Evolutionary conservation across 1,140 invertebrate species (phyloP), one percentile per base, ranked within the genome.

Genomic region (Amyelois transitella): DNA sequence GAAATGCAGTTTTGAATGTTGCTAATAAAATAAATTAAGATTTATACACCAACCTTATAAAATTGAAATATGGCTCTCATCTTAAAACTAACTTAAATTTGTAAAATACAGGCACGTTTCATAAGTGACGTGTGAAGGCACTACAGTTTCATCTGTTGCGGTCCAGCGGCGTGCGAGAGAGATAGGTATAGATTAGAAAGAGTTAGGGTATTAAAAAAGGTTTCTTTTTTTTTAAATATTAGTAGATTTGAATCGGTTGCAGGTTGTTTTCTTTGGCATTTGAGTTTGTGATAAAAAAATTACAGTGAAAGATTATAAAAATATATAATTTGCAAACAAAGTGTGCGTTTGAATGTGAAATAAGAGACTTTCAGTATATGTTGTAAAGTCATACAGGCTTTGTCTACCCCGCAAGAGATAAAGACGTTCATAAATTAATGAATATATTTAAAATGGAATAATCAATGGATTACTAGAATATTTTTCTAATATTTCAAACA

Each of bases 41-140:
- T 21, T 32, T 48, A 21, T 14, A 12, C 51, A 54, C 57, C 38
- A 22, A 54, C 57, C 57, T 53, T 53, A 6, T 32, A 45, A 19
- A 47, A 54, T 18, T 5, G 6, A 48, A 12, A 28, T 19, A 4
- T 7, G 8, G 2, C 32, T 1, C 1, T 1, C n/a, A 38, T 38
- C 52, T 54, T 54, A 54, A 19, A 20, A 6, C 18, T 47, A 54
- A 14, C 52, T 53, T 28, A 54, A 53, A 53, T 24, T 21, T 47
- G 12, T 38, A 43, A 55, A 59, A 54, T 43, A 54, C 64, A 76
- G 73, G 73, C 70, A 76, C 72, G 45, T 32, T 20, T 73, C 64
- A 68, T 73, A 76, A 76, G 66, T 66, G 25, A 43, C 21, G 17
- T 48, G 48, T 51, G 44, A 76, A 76, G 71, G 73, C 73, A 76